These are phyloP conservation scores for Mylabris phalerata DNA, from an alignment of 1,140 invertebrate genomes.

Conservation along the genomic window DNA sequence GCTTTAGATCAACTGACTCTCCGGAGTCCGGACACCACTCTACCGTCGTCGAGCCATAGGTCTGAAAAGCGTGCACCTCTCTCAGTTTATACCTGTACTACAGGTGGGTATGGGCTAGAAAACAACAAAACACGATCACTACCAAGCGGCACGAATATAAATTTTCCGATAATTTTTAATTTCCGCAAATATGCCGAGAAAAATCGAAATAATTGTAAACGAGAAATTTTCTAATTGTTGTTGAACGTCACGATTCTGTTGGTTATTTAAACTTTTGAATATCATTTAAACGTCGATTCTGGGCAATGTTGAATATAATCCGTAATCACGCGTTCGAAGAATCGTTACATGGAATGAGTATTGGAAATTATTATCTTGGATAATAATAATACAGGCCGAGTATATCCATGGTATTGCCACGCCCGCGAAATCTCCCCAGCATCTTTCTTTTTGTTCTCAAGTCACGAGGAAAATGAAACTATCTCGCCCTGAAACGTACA, in stretches of 20 bases:
- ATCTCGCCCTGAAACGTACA: too few relatives aligned
- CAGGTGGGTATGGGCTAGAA: slow-evolving; percentile 19
- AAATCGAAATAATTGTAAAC: too few relatives aligned
- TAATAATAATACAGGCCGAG: slow-evolving; percentile 19
- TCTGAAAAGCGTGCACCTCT: slow-evolving; percentile 23
- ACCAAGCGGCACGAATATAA: slow-evolving; percentile 15
- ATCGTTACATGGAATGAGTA: slow-evolving; percentile 26
- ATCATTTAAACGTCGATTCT: too few relatives aligned
- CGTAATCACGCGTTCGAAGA: slow-evolving; percentile 20
- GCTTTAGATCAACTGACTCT: slow-evolving; percentile 19
- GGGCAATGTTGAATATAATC: slow-evolving; percentile 2
- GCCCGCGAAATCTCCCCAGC: slow-evolving; percentile 10
- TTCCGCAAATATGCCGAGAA: too few relatives aligned
- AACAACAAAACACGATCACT: not conserved
- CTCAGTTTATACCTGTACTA: slow-evolving; percentile 26
- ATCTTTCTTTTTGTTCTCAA: not conserved
- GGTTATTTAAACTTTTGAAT: too few relatives aligned
- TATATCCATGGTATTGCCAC: slow-evolving; percentile 8
- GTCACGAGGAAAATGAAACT: slow-evolving; percentile 5
- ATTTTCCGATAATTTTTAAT: too few relatives aligned
- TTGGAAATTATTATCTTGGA: slow-evolving; percentile 26
- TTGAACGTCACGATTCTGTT: too few relatives aligned
- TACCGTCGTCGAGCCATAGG: slow-evolving; percentile 1
- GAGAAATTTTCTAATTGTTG: too few relatives aligned
- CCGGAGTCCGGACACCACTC: not conserved